These are phyloP conservation scores for Probosciger aterrimus DNA, from an alignment of 2,113 vertebrate species.

Conservation along the genomic window DNA sequence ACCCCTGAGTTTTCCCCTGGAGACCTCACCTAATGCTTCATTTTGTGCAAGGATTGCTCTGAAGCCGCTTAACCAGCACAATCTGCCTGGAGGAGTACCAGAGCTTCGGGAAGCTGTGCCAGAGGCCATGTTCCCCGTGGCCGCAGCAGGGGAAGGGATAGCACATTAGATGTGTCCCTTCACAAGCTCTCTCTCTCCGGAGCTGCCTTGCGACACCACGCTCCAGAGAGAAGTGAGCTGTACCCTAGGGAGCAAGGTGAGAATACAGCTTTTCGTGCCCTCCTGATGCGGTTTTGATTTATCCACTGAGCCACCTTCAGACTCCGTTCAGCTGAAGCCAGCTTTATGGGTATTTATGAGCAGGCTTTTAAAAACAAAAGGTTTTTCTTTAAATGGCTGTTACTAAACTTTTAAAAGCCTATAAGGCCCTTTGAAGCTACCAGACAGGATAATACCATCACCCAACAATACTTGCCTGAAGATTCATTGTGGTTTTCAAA, in stretches of 20 bases:
- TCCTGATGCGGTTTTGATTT: background rate
- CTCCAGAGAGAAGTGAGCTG: background rate
- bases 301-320: background rate
- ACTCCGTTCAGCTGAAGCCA: background rate
- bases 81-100: accelerated
- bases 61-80: background rate
- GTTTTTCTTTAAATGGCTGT: background rate
- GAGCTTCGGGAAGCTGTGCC: background rate
- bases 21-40: background rate
- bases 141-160: background rate
- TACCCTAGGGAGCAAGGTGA: background rate
- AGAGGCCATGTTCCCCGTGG: background rate
- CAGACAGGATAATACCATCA: background rate
- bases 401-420: background rate
- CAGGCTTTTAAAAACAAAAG: background rate
- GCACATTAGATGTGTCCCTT: background rate
- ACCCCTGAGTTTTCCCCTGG: background rate
- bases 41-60: background rate
- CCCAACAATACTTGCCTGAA: background rate
- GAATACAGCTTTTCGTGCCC: background rate
- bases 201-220: background rate
- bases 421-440: background rate
- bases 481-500: background rate
- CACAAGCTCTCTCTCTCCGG: background rate
- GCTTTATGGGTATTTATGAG: background rate